Evolutionary conservation across 92 coral and sea anemone genomes (phyloP), one percentile per base, ranked within the genome.

Genomic region (Paramuricea clavata): DNA sequence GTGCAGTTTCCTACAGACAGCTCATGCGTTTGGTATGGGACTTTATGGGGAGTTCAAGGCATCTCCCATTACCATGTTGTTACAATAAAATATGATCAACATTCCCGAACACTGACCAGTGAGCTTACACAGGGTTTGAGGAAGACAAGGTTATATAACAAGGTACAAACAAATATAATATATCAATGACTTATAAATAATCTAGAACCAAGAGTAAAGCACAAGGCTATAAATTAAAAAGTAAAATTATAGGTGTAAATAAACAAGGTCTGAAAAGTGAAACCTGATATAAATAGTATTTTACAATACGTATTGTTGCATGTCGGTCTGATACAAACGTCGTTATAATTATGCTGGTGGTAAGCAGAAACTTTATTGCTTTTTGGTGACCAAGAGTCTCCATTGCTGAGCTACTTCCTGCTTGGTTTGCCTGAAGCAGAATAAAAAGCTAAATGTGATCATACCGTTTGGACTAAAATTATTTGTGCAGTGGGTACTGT

Each of bases 351-450:
- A 90, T 79, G 15, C 87, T 64, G 49, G 82, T 81, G 22, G 77
- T 33, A n/a, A 90, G 76, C 0, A 90, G 87, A 54, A 57, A 80
- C 22, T 25, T 15, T 27, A 86, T 2, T 34, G 75, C 83, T 56
- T 82, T 77, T 42, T 89, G 86, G 70, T 78, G 86, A 31, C 86
- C 89, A 35, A 89, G 65, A 27, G 74, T 71, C 52, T 89, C 92
- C 89, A 78, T 89, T 1, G 69, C 76, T 4, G 92, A 68, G 49
- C 92, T 89, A 25, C 89, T 89, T 35, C 92, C 92, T 65, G 88
- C 89, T 60, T 89, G 84, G 82, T 89, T 89, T 35, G 86, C 92
- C n/a, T n/a, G n/a, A n/a, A n/a, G n/a, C n/a, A n/a, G n/a, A n/a
- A n/a, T n/a, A n/a, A n/a, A n/a, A n/a, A n/a, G n/a, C n/a, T n/a